A percentile compares a stretch with the other conserved stretches of the same genome.
Conservation (phyloP, 2,888 invertebrate species). For the Drymonia ruficornis region DNA sequence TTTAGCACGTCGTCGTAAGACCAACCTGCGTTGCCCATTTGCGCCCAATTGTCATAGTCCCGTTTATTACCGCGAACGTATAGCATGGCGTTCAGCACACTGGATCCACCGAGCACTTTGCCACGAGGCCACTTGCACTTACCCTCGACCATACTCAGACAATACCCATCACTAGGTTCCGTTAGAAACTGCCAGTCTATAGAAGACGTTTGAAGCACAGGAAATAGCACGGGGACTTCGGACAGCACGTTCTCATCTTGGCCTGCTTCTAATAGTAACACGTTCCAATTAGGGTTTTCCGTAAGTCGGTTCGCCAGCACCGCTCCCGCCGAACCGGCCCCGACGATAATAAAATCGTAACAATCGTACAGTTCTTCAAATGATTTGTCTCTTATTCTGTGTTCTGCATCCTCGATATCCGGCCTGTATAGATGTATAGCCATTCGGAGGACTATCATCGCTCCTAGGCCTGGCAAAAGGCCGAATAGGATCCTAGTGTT, state of each 20-base stretch:
- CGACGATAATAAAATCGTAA: constrained; percentile 93
- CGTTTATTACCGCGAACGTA: constrained; percentile 93
- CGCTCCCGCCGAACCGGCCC: constrained; percentile 93
- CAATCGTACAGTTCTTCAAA: constrained; percentile 81
- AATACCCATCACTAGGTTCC: constrained; percentile 88
- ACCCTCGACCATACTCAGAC: constrained; percentile 87
- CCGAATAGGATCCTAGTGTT: constrained; percentile 87
- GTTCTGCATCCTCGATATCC: constrained; percentile 88
- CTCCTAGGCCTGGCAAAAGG: constrained; percentile 86
- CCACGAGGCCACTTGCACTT: constrained; percentile 92
- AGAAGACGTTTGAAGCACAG: constrained; percentile 88
- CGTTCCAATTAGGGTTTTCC: constrained; percentile 89
- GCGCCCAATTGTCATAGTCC: constrained; percentile 95
- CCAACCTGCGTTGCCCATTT: constrained; percentile 91
- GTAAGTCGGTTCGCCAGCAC: constrained; percentile 91
- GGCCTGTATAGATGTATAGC: constrained; percentile 87
- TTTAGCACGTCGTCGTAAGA: constrained; percentile 89
- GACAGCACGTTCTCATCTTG: constrained; percentile 89
- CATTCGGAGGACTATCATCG: constrained; percentile 87
- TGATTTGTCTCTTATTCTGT: constrained; percentile 85
- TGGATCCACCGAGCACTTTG: constrained; percentile 91
- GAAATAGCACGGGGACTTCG: constrained; percentile 90
- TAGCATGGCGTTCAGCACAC: constrained; percentile 95
- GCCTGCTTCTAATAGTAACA: constrained; percentile 92
- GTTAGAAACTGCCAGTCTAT: constrained; percentile 94